phyloP scores from a whole-genome alignment of 1,140 invertebrate genomes.

The Centruroides vittatus region DNA sequence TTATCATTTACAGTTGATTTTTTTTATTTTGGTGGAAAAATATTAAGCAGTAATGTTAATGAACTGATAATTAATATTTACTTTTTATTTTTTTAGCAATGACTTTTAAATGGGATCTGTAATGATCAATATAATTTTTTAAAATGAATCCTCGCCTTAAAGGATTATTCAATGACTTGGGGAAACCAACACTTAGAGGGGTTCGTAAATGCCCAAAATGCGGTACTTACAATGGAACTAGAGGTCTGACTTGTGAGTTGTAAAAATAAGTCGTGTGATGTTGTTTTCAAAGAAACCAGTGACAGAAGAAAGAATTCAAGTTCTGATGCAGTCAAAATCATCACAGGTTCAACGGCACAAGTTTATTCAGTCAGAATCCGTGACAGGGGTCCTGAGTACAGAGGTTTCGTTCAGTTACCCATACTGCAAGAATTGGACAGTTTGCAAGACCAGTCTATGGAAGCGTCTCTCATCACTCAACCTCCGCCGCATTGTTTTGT shows the following conservation, averaged over 20 bases:
- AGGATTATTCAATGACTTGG: conserved; percentile 42
- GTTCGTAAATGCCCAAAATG: conserved; percentile 63
- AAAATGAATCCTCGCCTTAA: conserved; percentile 27
- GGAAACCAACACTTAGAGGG: conserved; percentile 50
- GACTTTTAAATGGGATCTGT: no score
- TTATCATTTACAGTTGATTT: no score
- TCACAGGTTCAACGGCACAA: conserved; percentile 43
- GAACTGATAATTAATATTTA: no score
- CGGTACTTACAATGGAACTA: conserved; percentile 58
- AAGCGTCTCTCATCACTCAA: conserved; percentile 29
- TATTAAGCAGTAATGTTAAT: no score
- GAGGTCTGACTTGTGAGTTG: conserved; percentile 54
- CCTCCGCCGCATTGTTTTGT: conserved; percentile 49
- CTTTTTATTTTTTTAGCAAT: no score
- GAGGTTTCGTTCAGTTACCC: conserved; percentile 59
- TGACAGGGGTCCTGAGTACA: conserved; percentile 50
- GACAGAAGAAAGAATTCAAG: conserved; percentile 37
- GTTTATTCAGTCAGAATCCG: conserved; percentile 53
- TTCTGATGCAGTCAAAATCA: conserved; percentile 50
- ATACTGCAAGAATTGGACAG: conserved; percentile 31
- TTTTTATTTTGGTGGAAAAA: no score
- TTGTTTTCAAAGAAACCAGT: conserved; percentile 49
- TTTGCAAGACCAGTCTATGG: conserved; percentile 30
- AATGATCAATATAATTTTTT: neutral
- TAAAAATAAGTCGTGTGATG: conserved; percentile 59